Percentiles rank a stretch among this genome's conserved stretches.
Conservation (phyloP, 2,113 vertebrate species). For the Loxodonta africana region DNA sequence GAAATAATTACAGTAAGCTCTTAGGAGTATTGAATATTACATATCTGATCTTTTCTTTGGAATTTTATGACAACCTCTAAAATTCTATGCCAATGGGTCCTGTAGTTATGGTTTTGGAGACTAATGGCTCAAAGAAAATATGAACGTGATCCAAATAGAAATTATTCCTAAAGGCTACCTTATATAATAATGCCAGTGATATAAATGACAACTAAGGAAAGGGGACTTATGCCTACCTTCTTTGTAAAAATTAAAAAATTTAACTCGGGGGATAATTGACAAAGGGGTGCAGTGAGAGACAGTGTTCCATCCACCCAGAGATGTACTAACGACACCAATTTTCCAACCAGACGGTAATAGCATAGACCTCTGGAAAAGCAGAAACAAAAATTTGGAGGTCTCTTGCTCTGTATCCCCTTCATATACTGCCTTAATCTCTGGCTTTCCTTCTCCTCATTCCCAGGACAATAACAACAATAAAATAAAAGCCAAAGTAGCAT, state of each 20-base stretch:
- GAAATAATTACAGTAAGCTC: slow-evolving; percentile 42
- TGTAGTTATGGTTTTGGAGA: slow-evolving; percentile 73
- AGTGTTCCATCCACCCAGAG: not conserved
- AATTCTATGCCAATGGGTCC: slow-evolving; percentile 42
- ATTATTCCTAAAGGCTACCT: slow-evolving; percentile 78
- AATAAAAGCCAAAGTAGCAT: slow-evolving; percentile 30
- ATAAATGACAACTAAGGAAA: slow-evolving; percentile 51
- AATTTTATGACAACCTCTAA: slow-evolving; percentile 59
- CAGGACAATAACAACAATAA: not conserved
- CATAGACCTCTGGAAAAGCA: not conserved
- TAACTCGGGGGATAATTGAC: not conserved
- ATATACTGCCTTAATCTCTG: not conserved
- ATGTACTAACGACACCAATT: not conserved
- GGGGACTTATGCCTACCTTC: not conserved
- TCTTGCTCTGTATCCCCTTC: not conserved
- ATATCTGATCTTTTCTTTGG: slow-evolving; percentile 15
- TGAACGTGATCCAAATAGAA: slow-evolving; percentile 76
- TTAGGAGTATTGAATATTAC: slow-evolving; percentile 46
- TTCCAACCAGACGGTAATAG: slow-evolving; percentile 30
- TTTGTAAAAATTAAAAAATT: not conserved
- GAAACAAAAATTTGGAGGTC: not conserved
- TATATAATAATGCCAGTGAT: slow-evolving; percentile 57
- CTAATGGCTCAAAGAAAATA: slow-evolving; percentile 74
- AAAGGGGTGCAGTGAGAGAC: not conserved
- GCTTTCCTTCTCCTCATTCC: not conserved